Base-by-base conservation (phyloP, 1,140 invertebrate species). In the Nymphalis io region DNA sequence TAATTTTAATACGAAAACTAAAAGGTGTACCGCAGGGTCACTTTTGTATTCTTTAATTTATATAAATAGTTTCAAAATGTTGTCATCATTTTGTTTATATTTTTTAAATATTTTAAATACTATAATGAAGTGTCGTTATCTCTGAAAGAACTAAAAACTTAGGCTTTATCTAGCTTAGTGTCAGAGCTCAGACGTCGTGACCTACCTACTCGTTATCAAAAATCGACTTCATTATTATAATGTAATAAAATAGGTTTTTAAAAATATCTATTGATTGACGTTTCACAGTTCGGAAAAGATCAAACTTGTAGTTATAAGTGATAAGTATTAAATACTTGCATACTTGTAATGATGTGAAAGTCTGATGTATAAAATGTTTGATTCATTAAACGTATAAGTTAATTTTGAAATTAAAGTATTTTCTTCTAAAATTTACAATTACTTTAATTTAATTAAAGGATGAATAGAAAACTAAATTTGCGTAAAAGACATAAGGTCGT, bases 101-200 rank as follows among this genome's bases (percentile, higher is more conserved):
- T 46, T 53, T 53, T 21, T 53, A 53, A 18, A n/a, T 12, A 53
- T 21, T 53, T 21, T 53, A 53, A 46, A 53, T n/a, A 53, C 48
- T 53, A 53, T 21, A 57, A 51, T 51, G 16, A 48, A 20, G 46
- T 40, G 16, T 38, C 44, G 51, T 69, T 69, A 69, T 69, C 67
- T 21, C 39, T 10, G 18, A 62, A 74, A 74, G 67, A 71, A 71
- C 73, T 74, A 74, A 74, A 74, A 74, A 74, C 70, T 74, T 74
- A 74, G 73, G 68, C 69, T 74, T 74, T 74, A 74, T 74, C 73
- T 74, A 74, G 68, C 60, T 70, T 67, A 68, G 73, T 68, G 68
- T 74, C 73, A 74, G 60, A 74, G 73, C 64, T 71, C 64, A 74
- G 40, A 51, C 55, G 64, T 68, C 73, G 15, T 21, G 73, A 74